phyloP scores from a whole-genome alignment of 2,888 invertebrate species.

The Limulus polyphemus region DNA sequence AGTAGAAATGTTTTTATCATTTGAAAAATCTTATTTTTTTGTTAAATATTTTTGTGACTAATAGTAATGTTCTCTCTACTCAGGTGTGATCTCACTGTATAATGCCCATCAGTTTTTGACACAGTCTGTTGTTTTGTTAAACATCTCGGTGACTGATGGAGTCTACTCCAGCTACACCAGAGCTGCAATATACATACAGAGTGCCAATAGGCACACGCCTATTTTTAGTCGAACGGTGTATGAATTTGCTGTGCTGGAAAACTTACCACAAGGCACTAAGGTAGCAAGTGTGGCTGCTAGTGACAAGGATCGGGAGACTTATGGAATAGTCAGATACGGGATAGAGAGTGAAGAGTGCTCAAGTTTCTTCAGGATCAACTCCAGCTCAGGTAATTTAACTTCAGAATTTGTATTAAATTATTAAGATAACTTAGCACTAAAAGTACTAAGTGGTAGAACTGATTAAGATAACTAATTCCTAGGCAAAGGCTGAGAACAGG shows the following conservation, averaged over 20 bases:
- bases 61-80: conserved; percentile 11
- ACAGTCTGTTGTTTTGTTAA: conserved; percentile 54
- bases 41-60: background rate
- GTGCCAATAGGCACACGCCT: conserved; percentile 63
- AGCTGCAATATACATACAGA: conserved; percentile 33
- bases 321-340: conserved; percentile 48
- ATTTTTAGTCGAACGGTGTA: conserved; percentile 61
- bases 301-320: conserved; percentile 67
- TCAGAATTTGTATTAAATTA: no score
- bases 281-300: conserved; percentile 64
- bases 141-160: conserved; percentile 90
- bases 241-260: conserved; percentile 67
- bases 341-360: conserved; percentile 35
- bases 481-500: no score
- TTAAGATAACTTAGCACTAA: no score
- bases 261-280: conserved; percentile 58
- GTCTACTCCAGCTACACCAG: conserved; percentile 76
- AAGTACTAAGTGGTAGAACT: no score
- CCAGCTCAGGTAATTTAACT: conserved; percentile 41
- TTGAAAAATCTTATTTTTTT: no score
- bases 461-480: no score
- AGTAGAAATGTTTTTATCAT: no score
- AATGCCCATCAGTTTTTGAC: conserved; percentile 61
- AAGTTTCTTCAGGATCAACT: conserved; percentile 38
- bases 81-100: conserved; percentile 53